Evolutionary conservation across 2,113 vertebrate genomes (phyloP), one percentile per base, ranked within the genome.

Genomic region (Callocephalon fimbriatum): DNA sequence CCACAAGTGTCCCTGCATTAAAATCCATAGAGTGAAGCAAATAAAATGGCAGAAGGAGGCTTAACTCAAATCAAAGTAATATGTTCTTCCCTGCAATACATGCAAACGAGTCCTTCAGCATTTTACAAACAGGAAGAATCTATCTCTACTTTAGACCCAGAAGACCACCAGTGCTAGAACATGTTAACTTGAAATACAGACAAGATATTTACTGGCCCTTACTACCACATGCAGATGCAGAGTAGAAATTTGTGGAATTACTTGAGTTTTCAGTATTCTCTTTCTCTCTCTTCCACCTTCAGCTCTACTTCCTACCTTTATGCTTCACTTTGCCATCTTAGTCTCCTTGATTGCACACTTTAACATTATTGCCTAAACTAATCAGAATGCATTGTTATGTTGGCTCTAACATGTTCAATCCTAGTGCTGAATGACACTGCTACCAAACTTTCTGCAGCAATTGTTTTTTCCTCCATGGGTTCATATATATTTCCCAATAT

Each of bases 211-310:
- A 7, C 31, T 40, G 7, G 35, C 54, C 21, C 11, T 70, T 66
- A 42, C 20, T 29, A 51, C 8, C 40, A 51, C 10, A 20, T 0
- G 0, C 1, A 1, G 63, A 59, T 11, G 12, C 20, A 65, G 16
- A 38, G 12, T 15, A 73, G 23, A 54, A 75, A 66, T 47, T 42
- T 23, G 5, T 59, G 26, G 58, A 78, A 56, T 71, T 53, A 54
- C 9, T 76, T 67, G 25, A 83, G 2, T 50, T 91, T 32, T 20
- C n/a, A 10, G 7, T 65, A 59, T 42, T 86, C 19, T 78, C 26
- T 40, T 58, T 66, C 25, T 27, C 16, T 63, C 15, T 72, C 37
- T 77, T 61, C 32, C 26, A 35, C 20, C 6, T 86, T 78, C 42
- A 85, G 3, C 8, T 78, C 63, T 14, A n/a, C 3, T 32, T 63